Evolutionary conservation across 2,113 vertebrate species (phyloP).

Genomic region (Corydoras sp.): DNA sequence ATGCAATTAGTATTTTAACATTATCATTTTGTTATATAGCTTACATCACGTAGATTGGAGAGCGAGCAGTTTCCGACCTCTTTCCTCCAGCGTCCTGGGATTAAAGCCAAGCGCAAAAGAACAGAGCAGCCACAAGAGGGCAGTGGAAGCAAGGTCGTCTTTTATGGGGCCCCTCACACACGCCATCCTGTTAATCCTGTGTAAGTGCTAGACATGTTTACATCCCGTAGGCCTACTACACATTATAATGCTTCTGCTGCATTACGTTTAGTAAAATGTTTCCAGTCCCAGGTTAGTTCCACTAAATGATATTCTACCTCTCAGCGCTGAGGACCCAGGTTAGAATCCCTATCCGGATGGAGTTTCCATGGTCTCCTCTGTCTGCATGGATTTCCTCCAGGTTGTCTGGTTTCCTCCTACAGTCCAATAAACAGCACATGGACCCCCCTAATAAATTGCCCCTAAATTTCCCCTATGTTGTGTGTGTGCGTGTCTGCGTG

Average conservation of each 20-base stretch:
- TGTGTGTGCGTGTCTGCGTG: too few species aligned
- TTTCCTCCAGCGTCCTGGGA: not conserved
- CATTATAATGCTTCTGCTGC: not conserved
- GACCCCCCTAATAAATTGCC: too few species aligned
- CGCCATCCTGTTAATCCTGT: not conserved
- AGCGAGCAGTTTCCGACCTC: not conserved
- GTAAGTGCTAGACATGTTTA: constrained; percentile 18
- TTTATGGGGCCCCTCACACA: not conserved
- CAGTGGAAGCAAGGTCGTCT: not conserved
- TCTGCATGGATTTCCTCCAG: too few species aligned
- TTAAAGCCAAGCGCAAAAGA: not conserved
- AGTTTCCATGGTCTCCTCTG: too few species aligned
- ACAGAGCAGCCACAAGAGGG: not conserved
- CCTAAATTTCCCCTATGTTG: too few species aligned
- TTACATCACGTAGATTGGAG: not conserved
- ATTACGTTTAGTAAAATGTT: too few species aligned
- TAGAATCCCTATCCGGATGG: too few species aligned
- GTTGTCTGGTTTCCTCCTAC: too few species aligned
- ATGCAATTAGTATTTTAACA: not conserved
- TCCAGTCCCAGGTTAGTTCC: too few species aligned
- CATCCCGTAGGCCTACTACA: not conserved
- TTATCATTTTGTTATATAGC: not conserved
- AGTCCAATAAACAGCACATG: too few species aligned
- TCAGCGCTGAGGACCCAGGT: too few species aligned
- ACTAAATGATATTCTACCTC: too few species aligned